These are phyloP conservation scores for Umimayanthus chanpuru DNA, from an alignment of 92 coral and sea anemone species.

Conservation along the genomic window DNA sequence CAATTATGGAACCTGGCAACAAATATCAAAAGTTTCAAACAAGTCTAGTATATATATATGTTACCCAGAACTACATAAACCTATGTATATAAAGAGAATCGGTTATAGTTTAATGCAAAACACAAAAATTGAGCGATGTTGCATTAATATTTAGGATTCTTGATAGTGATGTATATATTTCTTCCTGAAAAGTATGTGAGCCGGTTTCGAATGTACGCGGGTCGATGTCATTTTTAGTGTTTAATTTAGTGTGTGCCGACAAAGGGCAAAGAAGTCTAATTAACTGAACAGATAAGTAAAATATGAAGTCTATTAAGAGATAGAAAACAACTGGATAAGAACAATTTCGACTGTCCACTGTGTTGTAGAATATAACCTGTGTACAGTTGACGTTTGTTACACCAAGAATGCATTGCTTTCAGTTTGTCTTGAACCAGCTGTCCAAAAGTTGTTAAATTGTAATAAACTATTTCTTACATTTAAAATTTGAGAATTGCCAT, in stretches of 20 bases:
- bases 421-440: background rate
- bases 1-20: background rate
- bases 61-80: background rate
- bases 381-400: background rate
- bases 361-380: background rate
- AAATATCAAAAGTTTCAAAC: background rate
- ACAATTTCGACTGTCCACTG: background rate
- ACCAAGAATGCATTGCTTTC: background rate
- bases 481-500: too few relatives aligned
- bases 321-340: background rate
- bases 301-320: background rate
- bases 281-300: too few relatives aligned
- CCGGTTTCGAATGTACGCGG: background rate
- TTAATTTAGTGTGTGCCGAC: background rate
- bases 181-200: background rate
- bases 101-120: background rate
- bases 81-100: background rate
- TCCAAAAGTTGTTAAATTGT: background rate
- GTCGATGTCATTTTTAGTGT: background rate
- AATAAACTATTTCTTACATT: background rate
- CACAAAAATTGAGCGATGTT: background rate
- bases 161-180: constrained; percentile 32
- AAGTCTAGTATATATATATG: background rate
- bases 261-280: background rate
- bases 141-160: background rate